Evolutionary conservation across 2,888 invertebrate genomes (phyloP), one percentile per base, ranked within the genome.

Genomic region (Erannis defoliaria): DNA sequence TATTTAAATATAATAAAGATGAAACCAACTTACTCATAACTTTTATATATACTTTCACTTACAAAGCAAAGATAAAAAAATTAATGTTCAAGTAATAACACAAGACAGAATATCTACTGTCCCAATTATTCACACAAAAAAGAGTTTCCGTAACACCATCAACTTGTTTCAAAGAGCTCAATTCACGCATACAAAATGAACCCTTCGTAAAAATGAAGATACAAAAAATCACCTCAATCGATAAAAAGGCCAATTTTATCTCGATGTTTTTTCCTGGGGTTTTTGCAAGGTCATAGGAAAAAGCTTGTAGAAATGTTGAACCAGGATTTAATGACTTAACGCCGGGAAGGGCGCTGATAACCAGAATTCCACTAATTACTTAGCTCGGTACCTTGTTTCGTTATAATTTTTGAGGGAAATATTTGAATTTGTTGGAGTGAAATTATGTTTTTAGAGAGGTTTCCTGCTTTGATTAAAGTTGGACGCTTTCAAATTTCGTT

Each of bases 351-450:
- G 42, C 42, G 46, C 53, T 45, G 66, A 65, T 62, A 60, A 31
- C 45, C 38, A 43, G 45, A 59, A 54, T 42, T 66, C 35, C 43
- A 10, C 59, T 66, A 66, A 66, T 66, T 66, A 66, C 43, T 53
- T 50, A 51, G 33, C 53, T 60, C 31, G 49, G 26, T 37, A 38
- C 46, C 50, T 51, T 31, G 49, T 38, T 57, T 54, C 49, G 33
- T 60, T 59, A 43, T 60, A 42, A 60, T 60, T 60, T 58, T 60
- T 54, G 48, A 49, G 48, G 29, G 42, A 37, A 60, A 42, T 35
- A 60, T 60, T 48, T 49, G 26, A 60, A 49, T 59, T 59, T 49
- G 54, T 54, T 46, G 58, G 29, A 42, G 43, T 12, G 37, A 33
- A 60, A 54, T 49, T 26, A 18, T 42, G 42, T 31, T 59, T 51